A percentile compares a stretch with the other conserved stretches of the same genome.
Evolutionary conservation across 2,797 vertebrate species (phyloP).

Genomic region (Vespertilio murinus): DNA sequence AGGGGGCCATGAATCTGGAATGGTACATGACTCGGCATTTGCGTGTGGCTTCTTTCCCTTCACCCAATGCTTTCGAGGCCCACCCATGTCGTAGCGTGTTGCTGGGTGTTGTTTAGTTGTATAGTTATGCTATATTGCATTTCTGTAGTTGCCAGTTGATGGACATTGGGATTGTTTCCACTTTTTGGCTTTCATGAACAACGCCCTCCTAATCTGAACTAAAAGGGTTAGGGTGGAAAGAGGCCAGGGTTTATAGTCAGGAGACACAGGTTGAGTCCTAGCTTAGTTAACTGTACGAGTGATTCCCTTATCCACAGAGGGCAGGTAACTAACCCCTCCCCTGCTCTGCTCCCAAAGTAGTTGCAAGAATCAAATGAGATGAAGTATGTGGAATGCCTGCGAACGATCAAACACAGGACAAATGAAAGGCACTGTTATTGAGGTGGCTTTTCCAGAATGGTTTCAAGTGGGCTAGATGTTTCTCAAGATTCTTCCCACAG

Average conservation of each 20-base stretch:
- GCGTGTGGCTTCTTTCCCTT: background rate
- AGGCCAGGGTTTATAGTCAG: background rate
- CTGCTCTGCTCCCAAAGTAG: background rate
- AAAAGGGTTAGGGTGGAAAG: background rate
- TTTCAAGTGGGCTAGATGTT: background rate
- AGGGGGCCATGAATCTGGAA: background rate
- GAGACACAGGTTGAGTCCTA: background rate
- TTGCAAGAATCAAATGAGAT: background rate
- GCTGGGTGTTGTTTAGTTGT: background rate
- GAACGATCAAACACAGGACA: background rate
- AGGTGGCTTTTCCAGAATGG: background rate
- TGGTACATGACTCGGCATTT: background rate
- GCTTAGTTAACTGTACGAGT: background rate
- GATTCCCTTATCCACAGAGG: background rate
- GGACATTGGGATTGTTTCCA: background rate
- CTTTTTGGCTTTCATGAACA: background rate
- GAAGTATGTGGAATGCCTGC: background rate
- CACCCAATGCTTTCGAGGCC: background rate
- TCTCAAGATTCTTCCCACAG: conserved; percentile 6
- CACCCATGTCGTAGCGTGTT: background rate
- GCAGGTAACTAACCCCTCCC: background rate
- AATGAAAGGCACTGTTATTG: background rate
- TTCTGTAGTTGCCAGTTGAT: background rate
- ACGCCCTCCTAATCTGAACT: background rate
- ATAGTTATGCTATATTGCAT: background rate